Evolutionary conservation across 2,797 vertebrate genomes (phyloP), one percentile per base, ranked within the genome.

Genomic region (Otolemur crassicaudatus): DNA sequence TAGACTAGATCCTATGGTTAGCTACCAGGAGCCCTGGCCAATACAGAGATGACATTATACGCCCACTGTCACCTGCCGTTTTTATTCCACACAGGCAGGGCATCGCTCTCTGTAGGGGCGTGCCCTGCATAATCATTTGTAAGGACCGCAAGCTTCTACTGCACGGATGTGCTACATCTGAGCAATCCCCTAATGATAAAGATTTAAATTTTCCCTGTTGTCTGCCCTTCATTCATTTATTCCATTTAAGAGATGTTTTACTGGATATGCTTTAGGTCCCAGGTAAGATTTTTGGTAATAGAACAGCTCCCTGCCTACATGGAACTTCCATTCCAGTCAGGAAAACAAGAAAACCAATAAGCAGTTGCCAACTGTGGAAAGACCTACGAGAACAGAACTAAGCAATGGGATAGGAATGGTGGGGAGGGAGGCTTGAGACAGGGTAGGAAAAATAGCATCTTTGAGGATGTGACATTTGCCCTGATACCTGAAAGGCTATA

Each of bases 171-270:
- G 5, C 11, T 9, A 56, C 29, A 40, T 9, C 79, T 60, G 53
- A 46, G 67, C 31, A 70, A 85, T 63, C 10, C 7, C 17, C 53
- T 79, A 49, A 43, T 49, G 22, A 58, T 56, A 46, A 65, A 73
- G 70, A 72, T 58, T 72, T 60, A 63, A 83, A 43, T 49, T 58
- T 83, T 27, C 29, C 67, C 60, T 10, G 13, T 22, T 63, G 7
- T 79, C 76, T 76, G 61, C 43, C 73, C 61, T 79, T 53, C 2
- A 75, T n/a, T 56, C 25, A 49, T 69, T 83, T 17, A 90, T 90
- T 91, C 82, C n/a, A 34, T n/a, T 90, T 46, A 90, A 82, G 22
- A 96, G 67, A 60, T 93, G 63, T 53, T 96, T 96, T 65, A 77
- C 19, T 37, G 16, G 90, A 43, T 27, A 25, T 19, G 49, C 34